phyloP scores from a whole-genome alignment of 2,113 vertebrate genomes.

The Myocastor coypus region DNA sequence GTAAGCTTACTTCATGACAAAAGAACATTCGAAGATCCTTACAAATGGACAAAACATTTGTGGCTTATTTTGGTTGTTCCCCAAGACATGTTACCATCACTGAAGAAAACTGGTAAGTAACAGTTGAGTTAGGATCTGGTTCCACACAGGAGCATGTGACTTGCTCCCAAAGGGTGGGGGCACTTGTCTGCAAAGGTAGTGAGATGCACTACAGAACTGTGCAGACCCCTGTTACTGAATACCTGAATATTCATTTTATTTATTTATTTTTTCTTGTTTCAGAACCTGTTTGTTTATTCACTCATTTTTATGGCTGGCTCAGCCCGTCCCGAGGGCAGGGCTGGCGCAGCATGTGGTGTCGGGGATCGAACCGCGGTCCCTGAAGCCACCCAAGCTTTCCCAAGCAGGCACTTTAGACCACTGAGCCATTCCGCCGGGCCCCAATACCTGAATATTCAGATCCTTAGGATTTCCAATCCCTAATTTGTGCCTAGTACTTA shows the following conservation, averaged over 20 bases:
- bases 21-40: background rate
- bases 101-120: background rate
- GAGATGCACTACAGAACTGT: background rate
- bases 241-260: background rate
- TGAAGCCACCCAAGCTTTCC: too few relatives aligned
- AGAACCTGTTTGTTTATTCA: too few relatives aligned
- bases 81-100: background rate
- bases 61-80: slow-evolving; percentile 1
- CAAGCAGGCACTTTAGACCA: too few relatives aligned
- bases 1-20: background rate
- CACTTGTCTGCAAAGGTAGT: background rate
- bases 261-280: too few relatives aligned
- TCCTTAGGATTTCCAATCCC: background rate
- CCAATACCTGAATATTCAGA: background rate
- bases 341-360: too few relatives aligned
- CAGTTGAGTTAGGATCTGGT: background rate
- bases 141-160: background rate
- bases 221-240: background rate
- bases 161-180: background rate
- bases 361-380: too few relatives aligned
- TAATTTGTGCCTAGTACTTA: background rate
- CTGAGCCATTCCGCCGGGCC: too few relatives aligned
- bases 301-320: too few relatives aligned
- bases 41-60: background rate
- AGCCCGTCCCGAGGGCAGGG: too few relatives aligned